Conservation (phyloP, 2,113 vertebrate species). For the Pleuronectes platessa region DNA sequence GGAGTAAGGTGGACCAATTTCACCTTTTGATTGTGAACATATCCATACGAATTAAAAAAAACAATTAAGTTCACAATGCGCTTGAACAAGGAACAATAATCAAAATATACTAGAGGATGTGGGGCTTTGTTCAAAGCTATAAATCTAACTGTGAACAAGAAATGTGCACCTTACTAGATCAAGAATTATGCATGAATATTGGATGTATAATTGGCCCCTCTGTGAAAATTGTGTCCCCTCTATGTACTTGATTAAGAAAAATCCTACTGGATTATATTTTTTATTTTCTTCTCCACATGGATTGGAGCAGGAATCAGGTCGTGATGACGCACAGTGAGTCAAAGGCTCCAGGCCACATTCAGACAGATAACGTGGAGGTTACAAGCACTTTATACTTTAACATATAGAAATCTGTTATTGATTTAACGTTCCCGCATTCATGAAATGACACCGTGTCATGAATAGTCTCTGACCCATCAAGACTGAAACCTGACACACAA, state of each 20-base stretch:
- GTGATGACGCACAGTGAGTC: neutral
- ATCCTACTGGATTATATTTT: neutral
- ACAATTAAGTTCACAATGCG: too few relatives aligned
- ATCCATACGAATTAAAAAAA: too few relatives aligned
- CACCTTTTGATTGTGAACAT: too few relatives aligned
- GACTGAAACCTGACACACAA: constrained; percentile 26
- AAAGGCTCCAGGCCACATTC: neutral
- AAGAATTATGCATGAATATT: too few relatives aligned
- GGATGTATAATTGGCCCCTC: too few relatives aligned
- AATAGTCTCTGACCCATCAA: constrained; percentile 22
- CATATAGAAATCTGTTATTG: neutral
- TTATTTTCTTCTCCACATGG: neutral
- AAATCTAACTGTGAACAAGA: too few relatives aligned
- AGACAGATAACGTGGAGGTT: neutral
- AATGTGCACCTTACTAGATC: too few relatives aligned
- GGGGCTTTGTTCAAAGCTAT: too few relatives aligned
- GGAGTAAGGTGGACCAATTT: too few relatives aligned
- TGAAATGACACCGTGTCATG: neutral
- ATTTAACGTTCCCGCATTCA: neutral
- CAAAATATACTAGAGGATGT: too few relatives aligned
- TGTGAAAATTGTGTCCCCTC: too few relatives aligned
- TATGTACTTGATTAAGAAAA: neutral
- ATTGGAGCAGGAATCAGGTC: neutral
- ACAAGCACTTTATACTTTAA: neutral
- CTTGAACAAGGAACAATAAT: too few relatives aligned